These are phyloP conservation scores for Bombus waltoni DNA, from an alignment of 1,140 invertebrate species.

Conservation along the genomic window DNA sequence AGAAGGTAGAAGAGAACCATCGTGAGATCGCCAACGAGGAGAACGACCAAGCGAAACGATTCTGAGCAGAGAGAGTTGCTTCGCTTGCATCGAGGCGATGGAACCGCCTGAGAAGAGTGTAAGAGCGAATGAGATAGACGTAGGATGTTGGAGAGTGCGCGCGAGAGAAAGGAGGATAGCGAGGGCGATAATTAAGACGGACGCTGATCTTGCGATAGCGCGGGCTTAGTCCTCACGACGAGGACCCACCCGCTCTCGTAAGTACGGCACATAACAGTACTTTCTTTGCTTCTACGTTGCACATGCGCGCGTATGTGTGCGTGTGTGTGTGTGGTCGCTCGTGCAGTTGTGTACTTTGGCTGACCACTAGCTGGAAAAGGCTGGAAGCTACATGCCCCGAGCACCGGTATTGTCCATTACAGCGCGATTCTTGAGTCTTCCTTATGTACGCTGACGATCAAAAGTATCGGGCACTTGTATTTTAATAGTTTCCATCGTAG, in stretches of 20 bases:
- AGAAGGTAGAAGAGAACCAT: constrained; percentile 1
- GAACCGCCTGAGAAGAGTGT: not conserved
- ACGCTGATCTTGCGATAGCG: constrained; percentile 79
- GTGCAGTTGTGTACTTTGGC: not conserved
- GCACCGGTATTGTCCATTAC: constrained; percentile 47
- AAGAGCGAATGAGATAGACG: not conserved
- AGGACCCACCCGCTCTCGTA: constrained; percentile 59
- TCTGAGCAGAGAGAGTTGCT: not conserved
- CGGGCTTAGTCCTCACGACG: constrained; percentile 70
- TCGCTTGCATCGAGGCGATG: not conserved
- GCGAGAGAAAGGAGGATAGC: constrained; percentile 44
- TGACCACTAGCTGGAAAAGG: not conserved
- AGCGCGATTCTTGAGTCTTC: not conserved
- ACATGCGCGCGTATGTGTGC: not conserved
- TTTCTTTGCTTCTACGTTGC: not conserved
- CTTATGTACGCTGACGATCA: too few species aligned
- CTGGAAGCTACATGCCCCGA: constrained; percentile 1
- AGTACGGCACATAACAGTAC: constrained; percentile 64
- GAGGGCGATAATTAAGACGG: constrained; percentile 80
- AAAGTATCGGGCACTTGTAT: too few species aligned
- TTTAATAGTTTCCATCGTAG: too few species aligned
- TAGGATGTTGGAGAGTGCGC: not conserved
- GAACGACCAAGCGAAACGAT: not conserved
- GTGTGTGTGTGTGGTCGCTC: not conserved
- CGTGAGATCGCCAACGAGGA: constrained; percentile 36